Base-by-base conservation (phyloP, 1,140 invertebrate genomes). In the Caerostris darwini region DNA sequence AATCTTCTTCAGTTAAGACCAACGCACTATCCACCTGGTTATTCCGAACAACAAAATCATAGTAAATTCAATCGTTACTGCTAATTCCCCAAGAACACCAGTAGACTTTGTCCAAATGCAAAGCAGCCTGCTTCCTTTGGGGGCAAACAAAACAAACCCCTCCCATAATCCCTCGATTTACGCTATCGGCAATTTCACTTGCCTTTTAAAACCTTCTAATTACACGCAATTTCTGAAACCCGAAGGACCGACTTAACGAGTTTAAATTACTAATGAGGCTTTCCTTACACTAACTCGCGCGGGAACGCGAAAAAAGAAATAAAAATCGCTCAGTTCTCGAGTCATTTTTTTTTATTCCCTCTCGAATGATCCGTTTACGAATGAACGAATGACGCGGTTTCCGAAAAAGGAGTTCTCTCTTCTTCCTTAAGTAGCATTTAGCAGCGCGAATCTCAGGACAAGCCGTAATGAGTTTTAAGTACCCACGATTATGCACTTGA, bases 241-340 rank as follows among this genome's bases (percentile, higher is more conserved):
- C 34, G 69, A 71, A 71, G 69, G 69, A 71, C 69, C 69, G 69
- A 71, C 69, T 71, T 71, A 71, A 71, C 69, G 69, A 71, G 69
- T 71, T 71, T 71, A 71, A 71, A 71, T 71, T 71, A 71, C 69
- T 71, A 71, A 71, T 71, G 69, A 71, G 69, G 69, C 69, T 71
- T 34, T 34, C 10, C 7, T 8, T 10, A 71, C 3, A 7, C 69
- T 19, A 71, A n/a, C 8, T 34, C 69, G 34, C 8, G n/a, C 34
- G 7, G 69, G 7, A 53, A 34, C 50, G 10, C 2, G 34, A 71
- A 50, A 71, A 50, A 71, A 71, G 3, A 10, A 7, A 10, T 10
- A 71, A 34, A 71, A 34, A 71, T 50, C 19, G 50, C 7, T 7
- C 69, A 71, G 34, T 50, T 8, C 69, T 71, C 10, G n/a, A 34